phyloP scores from a whole-genome alignment of 2,113 vertebrate genomes.

The Scopus umbretta region DNA sequence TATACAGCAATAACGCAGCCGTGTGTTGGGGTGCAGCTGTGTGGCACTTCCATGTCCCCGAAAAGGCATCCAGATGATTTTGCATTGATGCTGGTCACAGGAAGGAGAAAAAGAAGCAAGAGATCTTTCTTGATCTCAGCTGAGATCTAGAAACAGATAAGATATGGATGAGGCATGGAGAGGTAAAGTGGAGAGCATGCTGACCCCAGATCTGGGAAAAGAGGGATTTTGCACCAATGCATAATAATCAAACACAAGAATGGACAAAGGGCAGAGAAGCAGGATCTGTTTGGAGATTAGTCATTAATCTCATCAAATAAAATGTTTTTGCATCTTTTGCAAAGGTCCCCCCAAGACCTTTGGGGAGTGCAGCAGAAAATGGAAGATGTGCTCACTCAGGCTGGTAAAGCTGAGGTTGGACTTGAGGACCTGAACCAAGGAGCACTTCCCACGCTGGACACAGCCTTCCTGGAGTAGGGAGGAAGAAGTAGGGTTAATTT shows the following conservation, averaged over 20 bases:
- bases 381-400: background rate
- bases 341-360: background rate
- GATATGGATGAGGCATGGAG: background rate
- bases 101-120: background rate
- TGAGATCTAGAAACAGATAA: background rate
- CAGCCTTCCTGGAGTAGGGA: background rate
- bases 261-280: background rate
- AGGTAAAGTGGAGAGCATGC: background rate
- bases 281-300: background rate
- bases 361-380: background rate
- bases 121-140: too few relatives aligned
- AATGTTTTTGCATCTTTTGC: background rate
- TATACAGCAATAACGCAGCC: accelerated
- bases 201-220: background rate
- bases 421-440: background rate
- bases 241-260: background rate
- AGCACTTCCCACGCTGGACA: background rate
- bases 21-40: accelerated
- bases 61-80: background rate
- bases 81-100: accelerated
- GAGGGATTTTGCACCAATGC: background rate
- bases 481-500: background rate
- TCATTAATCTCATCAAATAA: background rate
- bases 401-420: background rate
- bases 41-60: accelerated